A percentile compares a stretch with the other conserved stretches of the same genome.
These are phyloP conservation scores for Phaonia tiefii DNA, from an alignment of 2,888 invertebrate genomes.

Conservation along the genomic window DNA sequence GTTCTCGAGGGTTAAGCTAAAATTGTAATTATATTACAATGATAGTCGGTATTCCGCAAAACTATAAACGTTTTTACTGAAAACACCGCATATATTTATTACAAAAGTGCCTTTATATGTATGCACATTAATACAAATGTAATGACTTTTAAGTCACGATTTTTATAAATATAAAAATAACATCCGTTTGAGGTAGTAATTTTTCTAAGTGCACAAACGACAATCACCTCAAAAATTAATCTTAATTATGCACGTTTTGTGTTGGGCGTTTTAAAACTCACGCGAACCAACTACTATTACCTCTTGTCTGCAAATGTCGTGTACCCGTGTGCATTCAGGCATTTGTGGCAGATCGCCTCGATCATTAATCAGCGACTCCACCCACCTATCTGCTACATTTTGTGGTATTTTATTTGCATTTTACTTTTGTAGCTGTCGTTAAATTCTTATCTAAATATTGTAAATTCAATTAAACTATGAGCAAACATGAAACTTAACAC, in stretches of 20 bases:
- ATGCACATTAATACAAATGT: too few species aligned
- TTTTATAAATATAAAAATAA: too few species aligned
- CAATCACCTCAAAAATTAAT: too few species aligned
- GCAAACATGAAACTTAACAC: constrained; percentile 21
- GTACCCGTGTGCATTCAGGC: too few species aligned
- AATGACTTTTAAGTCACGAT: too few species aligned
- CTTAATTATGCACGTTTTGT: constrained; percentile 39
- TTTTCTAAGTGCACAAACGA: too few species aligned
- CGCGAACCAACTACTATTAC: neutral
- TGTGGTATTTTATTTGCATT: neutral
- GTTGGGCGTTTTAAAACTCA: neutral
- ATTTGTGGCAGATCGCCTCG: neutral
- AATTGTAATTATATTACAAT: constrained; percentile 35
- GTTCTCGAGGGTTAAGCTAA: constrained; percentile 32
- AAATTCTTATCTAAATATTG: constrained; percentile 52
- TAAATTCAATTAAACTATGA: constrained; percentile 32
- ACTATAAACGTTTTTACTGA: neutral
- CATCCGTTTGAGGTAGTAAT: too few species aligned
- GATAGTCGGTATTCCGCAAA: constrained; percentile 1
- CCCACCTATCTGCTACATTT: constrained; percentile 26
- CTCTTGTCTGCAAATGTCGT: neutral
- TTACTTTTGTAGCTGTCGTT: neutral
- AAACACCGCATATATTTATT: too few species aligned
- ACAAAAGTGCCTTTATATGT: too few species aligned
- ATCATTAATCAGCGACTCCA: constrained; percentile 49